A percentile compares a stretch with the other conserved stretches of the same genome.
Evolutionary conservation across 2,113 vertebrate species (phyloP).

Genomic region (Spilogale gracilis): DNA sequence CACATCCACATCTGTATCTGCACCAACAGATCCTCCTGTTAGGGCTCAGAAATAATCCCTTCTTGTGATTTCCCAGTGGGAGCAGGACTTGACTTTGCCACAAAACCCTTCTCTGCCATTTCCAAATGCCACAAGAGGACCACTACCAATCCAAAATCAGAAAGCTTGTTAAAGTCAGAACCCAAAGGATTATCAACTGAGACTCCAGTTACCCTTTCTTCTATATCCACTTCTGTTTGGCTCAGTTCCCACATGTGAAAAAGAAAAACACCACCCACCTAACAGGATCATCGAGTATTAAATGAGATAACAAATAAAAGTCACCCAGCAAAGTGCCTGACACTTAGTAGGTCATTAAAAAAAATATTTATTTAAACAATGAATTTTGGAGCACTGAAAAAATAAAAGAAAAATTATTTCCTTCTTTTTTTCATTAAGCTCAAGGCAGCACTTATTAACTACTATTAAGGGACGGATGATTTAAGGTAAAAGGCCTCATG

Average conservation of each 20-base stretch:
- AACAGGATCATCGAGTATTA: background rate
- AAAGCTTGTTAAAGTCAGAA: background rate
- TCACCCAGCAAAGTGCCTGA: background rate
- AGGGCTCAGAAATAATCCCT: background rate
- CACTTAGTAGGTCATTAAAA: background rate
- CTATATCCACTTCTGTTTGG: background rate
- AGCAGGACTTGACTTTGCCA: background rate
- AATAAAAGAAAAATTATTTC: background rate
- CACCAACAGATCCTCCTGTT: background rate
- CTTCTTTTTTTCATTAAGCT: background rate
- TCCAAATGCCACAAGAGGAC: background rate
- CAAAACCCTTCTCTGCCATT: background rate
- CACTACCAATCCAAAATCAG: background rate
- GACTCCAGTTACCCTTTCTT: background rate
- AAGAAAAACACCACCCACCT: background rate
- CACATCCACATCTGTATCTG: background rate
- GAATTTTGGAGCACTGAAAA: too few relatives aligned
- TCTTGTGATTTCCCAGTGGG: background rate
- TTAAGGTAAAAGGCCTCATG: slow-evolving; percentile 4
- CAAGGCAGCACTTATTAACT: background rate
- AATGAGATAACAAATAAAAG: slow-evolving; percentile 1
- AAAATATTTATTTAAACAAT: background rate
- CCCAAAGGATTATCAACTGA: background rate
- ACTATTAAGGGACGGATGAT: background rate
- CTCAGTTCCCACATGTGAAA: background rate